Base-by-base conservation (phyloP, 1,140 invertebrate species). In the Antheraea pernyi region DNA sequence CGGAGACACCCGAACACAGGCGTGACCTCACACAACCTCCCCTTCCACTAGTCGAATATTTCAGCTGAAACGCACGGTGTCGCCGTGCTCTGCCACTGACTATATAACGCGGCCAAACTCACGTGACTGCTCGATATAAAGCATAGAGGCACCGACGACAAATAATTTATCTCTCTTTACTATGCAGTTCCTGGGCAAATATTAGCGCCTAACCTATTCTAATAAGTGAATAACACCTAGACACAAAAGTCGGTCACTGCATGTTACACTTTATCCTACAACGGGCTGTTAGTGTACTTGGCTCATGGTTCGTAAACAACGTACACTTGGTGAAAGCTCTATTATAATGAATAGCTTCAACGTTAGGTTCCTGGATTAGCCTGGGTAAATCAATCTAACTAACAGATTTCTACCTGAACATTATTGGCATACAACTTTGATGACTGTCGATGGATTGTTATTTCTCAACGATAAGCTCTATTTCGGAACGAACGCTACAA, bases 21-120 rank as follows among this genome's bases (percentile, higher is more conserved):
- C 82, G 83, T 88, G 86, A 89, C 87, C 84, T 89, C 89, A 80
- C 81, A 80, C 80, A 82, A 88, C 82, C 86, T 81, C 82, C 81
- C 81, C 79, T 68, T 74, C 74, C 75, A 72, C 76, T 70, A 81
- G 81, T 84, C 85, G 81, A 83, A 81, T 76, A 79, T 83, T 89
- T 86, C 82, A 84, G 83, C 82, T 84, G 83, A 82, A 82, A 87
- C 75, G 77, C 84, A 83, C 79, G 63, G 73, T 81, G 86, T 82
- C 84, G 74, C 74, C 71, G 65, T 70, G 68, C 72, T 71, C 53
- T 48, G 11, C 39, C 64, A 16, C 16, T 39, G 19, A 18, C 13
- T 59, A 59, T 16, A n/a, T 8, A 59, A 77, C 69, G 78, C 64
- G 64, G 36, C 68, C 18, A 48, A 46, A 48, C 71, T 80, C 76